Evolutionary conservation across 2,888 invertebrate genomes (phyloP), one percentile per base, ranked within the genome.

Genomic region (Apodemia duryi): DNA sequence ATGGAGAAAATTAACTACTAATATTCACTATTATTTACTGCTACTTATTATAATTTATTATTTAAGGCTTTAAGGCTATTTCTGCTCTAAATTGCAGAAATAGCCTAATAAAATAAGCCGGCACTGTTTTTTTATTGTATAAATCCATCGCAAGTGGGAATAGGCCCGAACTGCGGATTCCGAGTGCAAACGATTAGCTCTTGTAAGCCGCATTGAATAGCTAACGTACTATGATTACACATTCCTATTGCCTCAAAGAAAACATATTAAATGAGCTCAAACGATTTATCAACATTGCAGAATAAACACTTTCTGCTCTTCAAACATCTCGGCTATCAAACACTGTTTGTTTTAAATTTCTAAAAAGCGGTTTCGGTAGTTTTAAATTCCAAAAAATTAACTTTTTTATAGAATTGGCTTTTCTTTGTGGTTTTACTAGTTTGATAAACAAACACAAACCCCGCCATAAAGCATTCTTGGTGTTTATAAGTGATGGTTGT

Each of bases 121-220:
- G 21, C 21, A 21, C 21, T 21, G 21, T 21, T 21, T 21, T 38
- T 38, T 43, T 43, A 2, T 43, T 43, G 10, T 10, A 43, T 10
- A 43, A 1, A 43, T 43, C 29, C 11, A 11, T 13, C 32, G 32
- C 6, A 6, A 57, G 29, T 57, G 57, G 1, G 57, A 57, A 32
- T 57, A 57, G 57, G 32, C 32, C 57, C 66, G 66, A 66, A 69
- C 65, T 66, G 65, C 63, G 61, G 64, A 32, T 51, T 69, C 49
- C 41, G 41, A 57, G 29, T 65, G 65, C 64, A 67, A 66, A 52
- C 66, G 57, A 57, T 57, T 57, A 57, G 57, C 57, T 35, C 32
- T 57, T 57, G 57, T 57, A 57, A 57, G 57, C 57, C 57, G 57
- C 57, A 57, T 35, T 57, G 57, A 57, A 57, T 57, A 57, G 57